Evolutionary conservation across 2,888 invertebrate genomes (phyloP), one percentile per base, ranked within the genome.

Genomic region (Chirona hameri): DNA sequence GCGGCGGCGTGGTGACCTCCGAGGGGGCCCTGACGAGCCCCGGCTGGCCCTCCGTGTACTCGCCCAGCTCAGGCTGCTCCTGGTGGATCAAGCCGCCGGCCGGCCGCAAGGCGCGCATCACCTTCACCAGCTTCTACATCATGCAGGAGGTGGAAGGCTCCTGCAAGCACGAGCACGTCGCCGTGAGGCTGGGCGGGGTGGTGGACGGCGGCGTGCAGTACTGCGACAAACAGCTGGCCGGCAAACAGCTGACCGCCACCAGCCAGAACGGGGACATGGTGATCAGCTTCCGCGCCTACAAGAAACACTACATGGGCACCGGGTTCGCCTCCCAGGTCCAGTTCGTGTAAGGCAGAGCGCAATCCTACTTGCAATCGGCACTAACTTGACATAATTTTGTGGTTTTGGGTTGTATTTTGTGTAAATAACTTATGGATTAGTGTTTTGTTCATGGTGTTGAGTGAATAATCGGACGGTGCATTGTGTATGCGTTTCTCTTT

Each of bases 71-170:
- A 48, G n/a, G n/a, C 48, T 79, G 79, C 79, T 12, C 46, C n/a
- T 79, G 79, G 79, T 48, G 48, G 48, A 48, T 79, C 48, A 48
- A 5, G n/a, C 48, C 79, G 14, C 79, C 76, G n/a, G 48, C 79
- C 15, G 79, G 79, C 3, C 24, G 27, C 48, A 9, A 10, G 12
- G 79, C 52, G 27, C 79, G n/a, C 14, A 27, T 79, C 79, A 48
- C 48, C 48, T 46, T 79, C 79, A 48, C 48, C 79, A 27, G 3
- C 24, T 48, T 79, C n/a, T n/a, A 48, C n/a, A 79, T 79, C n/a
- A 24, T 79, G 48, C 14, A 12, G 7, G 48, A 46, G 18, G 48
- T 52, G 12, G 14, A 21, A n/a, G n/a, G 14, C 46, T 0, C 10
- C 31, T 79, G 79, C 79, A 12, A 27, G 46, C 39, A 31, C 39